phyloP scores from a whole-genome alignment of 2,797 vertebrate genomes.

The Xenopus petersii region DNA sequence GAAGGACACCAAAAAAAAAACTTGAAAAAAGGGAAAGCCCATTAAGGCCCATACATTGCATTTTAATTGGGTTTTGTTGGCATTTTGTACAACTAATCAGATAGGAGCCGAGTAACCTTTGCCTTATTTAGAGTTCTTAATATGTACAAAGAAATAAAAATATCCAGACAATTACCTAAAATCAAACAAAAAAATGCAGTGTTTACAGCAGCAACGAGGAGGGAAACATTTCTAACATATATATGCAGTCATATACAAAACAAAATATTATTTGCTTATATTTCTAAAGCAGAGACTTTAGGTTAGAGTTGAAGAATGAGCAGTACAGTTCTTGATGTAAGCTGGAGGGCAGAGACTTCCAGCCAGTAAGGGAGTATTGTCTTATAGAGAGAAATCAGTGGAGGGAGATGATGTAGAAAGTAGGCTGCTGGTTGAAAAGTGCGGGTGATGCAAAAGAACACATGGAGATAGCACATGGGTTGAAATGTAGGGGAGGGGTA shows the following conservation, averaged over 20 bases:
- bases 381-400: background rate
- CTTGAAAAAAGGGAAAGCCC: no score
- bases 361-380: background rate
- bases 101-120: no score
- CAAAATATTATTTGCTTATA: background rate
- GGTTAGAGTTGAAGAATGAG: slow-evolving; percentile 1
- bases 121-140: no score
- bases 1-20: no score
- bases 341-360: background rate
- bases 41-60: no score
- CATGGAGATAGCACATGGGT: background rate
- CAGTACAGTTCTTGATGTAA: background rate
- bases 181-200: no score
- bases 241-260: background rate
- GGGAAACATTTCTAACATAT: no score
- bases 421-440: background rate
- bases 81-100: no score
- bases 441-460: background rate
- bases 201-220: no score
- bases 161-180: no score
- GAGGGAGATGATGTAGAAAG: slow-evolving; percentile 2
- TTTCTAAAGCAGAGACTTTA: background rate
- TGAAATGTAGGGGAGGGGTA: background rate
- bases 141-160: no score
- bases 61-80: no score